Percentiles rank a stretch among this genome's conserved stretches.
Conservation (phyloP, 2,888 invertebrate genomes). For the Oscheius myriophilus region DNA sequence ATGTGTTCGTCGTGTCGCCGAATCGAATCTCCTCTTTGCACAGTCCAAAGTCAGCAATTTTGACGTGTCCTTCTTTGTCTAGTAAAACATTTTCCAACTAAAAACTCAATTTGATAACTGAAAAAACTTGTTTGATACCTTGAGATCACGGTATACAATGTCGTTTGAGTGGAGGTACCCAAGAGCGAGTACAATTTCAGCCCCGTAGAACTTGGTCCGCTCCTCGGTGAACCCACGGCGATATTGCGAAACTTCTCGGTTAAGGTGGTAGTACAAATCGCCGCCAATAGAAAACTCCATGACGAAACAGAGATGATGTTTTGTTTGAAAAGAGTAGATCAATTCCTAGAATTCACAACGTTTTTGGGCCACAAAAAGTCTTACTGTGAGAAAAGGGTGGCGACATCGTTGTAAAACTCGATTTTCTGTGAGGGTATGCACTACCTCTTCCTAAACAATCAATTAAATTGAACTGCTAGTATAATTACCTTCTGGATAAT, state of each 20-base stretch:
- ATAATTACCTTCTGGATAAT: conserved; percentile 85
- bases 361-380: neutral
- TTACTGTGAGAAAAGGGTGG: conserved; percentile 96
- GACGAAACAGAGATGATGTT: conserved; percentile 96
- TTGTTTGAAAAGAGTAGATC: conserved; percentile 98
- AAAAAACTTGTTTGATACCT: conserved; percentile 74
- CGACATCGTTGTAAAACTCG: conserved; percentile 93
- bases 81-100: conserved; percentile 93
- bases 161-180: conserved; percentile 89
- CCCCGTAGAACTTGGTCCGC: conserved; percentile 95
- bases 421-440: conserved; percentile 97
- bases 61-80: conserved; percentile 98
- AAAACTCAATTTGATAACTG: conserved; percentile 45
- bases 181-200: conserved; percentile 95
- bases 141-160: conserved; percentile 97
- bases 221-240: conserved; percentile 78
- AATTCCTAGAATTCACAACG: conserved; percentile 80
- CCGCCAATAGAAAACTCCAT: conserved; percentile 99
- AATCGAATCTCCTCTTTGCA: conserved; percentile 98
- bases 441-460: conserved; percentile 84
- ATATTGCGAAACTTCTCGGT: conserved; percentile 60
- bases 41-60: conserved; percentile 98
- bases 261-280: conserved; percentile 95
- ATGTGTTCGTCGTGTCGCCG: conserved; percentile 78
- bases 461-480: neutral